phyloP scores from a whole-genome alignment of 2,888 invertebrate genomes.

The Zygogramma bicolorata region DNA sequence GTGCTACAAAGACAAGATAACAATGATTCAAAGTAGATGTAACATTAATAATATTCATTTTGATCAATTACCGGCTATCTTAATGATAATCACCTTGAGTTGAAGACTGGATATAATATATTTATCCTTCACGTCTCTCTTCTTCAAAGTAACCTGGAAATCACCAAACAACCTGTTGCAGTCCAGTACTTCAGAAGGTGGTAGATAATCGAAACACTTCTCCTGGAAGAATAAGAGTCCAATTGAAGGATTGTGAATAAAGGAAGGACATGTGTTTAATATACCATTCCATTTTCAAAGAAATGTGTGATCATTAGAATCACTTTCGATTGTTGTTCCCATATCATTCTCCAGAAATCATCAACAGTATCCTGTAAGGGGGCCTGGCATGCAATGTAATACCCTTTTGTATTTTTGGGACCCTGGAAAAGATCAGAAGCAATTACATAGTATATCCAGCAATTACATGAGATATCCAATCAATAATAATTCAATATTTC shows the following conservation, averaged over 20 bases:
- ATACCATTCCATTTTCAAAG: conserved; percentile 87
- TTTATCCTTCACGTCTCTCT: conserved; percentile 90
- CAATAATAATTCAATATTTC: too few relatives aligned
- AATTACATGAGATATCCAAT: too few relatives aligned
- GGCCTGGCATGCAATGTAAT: conserved; percentile 94
- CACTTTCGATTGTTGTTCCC: conserved; percentile 92
- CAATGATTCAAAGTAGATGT: too few relatives aligned
- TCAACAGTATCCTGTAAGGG: conserved; percentile 85
- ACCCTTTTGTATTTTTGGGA: conserved; percentile 83
- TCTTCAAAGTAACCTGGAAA: conserved; percentile 88
- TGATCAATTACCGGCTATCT: neutral
- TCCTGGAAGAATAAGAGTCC: conserved; percentile 74
- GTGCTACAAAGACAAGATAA: too few relatives aligned
- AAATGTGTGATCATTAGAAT: conserved; percentile 92
- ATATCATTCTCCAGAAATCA: conserved; percentile 97
- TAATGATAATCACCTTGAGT: conserved; percentile 72
- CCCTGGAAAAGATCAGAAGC: conserved; percentile 77
- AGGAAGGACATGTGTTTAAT: conserved; percentile 48
- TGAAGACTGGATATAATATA: conserved; percentile 90
- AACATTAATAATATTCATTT: too few relatives aligned
- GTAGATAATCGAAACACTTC: conserved; percentile 91
- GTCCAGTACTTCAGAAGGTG: conserved; percentile 91
- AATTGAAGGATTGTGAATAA: too few relatives aligned
- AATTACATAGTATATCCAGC: too few relatives aligned
- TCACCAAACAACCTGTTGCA: conserved; percentile 89